phyloP scores from a whole-genome alignment of 1,140 invertebrate species.

The Lordiphosa clarofinis region DNA sequence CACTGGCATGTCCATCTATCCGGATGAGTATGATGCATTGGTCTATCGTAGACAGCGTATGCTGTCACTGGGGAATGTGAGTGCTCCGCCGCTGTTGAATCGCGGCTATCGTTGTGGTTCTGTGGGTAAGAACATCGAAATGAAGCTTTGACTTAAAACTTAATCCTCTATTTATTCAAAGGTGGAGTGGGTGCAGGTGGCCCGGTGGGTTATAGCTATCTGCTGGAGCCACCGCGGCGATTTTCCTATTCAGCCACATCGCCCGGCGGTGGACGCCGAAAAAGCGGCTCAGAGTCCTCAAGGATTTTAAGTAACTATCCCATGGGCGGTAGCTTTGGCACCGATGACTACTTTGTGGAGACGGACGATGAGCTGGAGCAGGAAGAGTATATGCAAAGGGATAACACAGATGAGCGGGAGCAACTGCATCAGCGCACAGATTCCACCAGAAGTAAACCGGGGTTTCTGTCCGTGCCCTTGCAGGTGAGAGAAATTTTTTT shows the following conservation, averaged over 20 bases:
- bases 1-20: constrained; percentile 82
- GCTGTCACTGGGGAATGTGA: constrained; percentile 80
- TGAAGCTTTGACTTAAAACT: too few species aligned
- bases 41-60: constrained; percentile 81
- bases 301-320: constrained; percentile 81
- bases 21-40: constrained; percentile 81
- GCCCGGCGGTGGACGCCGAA: constrained; percentile 64
- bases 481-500: too few species aligned
- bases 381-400: constrained; percentile 54
- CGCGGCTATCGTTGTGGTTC: constrained; percentile 84
- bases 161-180: neutral
- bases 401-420: constrained; percentile 26
- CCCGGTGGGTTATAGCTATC: constrained; percentile 84
- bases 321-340: constrained; percentile 81
- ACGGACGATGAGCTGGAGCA: constrained; percentile 79
- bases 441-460: constrained; percentile 78
- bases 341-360: constrained; percentile 80
- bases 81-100: constrained; percentile 80
- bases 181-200: constrained; percentile 53
- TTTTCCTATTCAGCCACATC: constrained; percentile 80
- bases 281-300: constrained; percentile 74
- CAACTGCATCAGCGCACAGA: constrained; percentile 52
- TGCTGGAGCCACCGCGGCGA: constrained; percentile 84
- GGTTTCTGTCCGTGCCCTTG: constrained; percentile 79
- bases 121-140: constrained; percentile 79